phyloP scores from a whole-genome alignment of 2,113 vertebrate species.

The Nycticryphes semicollaris region DNA sequence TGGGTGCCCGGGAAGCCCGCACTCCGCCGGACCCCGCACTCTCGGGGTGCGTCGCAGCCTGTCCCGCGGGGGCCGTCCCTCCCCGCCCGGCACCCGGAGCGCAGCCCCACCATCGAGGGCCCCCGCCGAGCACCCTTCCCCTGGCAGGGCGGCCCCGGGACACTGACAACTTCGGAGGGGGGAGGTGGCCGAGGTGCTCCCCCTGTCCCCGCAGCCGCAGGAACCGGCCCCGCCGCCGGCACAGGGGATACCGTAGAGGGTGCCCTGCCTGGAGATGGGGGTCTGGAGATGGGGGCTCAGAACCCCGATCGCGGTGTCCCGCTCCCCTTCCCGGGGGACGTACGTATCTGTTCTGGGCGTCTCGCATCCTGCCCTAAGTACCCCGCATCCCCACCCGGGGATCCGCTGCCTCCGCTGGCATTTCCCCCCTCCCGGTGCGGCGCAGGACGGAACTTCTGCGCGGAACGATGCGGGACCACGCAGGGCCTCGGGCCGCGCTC shows the following conservation, averaged over 20 bases:
- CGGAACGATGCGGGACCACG: too few species aligned
- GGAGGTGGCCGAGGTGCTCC: background rate
- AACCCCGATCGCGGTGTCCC: too few species aligned
- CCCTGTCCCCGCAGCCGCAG: background rate
- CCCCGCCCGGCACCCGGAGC: too few species aligned
- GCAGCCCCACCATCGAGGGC: background rate
- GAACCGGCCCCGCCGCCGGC: background rate
- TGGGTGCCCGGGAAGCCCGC: too few species aligned
- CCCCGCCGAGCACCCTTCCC: background rate
- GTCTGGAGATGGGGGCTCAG: too few species aligned
- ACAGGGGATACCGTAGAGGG: rapidly evolving
- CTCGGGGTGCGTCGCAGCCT: background rate
- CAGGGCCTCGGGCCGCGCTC: background rate
- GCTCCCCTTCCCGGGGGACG: too few species aligned
- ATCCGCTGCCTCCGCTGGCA: background rate
- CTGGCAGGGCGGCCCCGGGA: background rate
- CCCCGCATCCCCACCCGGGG: background rate
- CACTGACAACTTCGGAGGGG: background rate
- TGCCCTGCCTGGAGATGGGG: background rate
- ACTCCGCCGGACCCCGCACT: background rate
- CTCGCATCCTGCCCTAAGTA: background rate
- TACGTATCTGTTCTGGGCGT: background rate
- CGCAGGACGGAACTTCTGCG: background rate
- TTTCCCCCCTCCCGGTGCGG: background rate
- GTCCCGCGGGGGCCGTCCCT: background rate